These are phyloP conservation scores for Raphicerus campestris DNA, from an alignment of 2,113 vertebrate genomes.

Conservation along the genomic window DNA sequence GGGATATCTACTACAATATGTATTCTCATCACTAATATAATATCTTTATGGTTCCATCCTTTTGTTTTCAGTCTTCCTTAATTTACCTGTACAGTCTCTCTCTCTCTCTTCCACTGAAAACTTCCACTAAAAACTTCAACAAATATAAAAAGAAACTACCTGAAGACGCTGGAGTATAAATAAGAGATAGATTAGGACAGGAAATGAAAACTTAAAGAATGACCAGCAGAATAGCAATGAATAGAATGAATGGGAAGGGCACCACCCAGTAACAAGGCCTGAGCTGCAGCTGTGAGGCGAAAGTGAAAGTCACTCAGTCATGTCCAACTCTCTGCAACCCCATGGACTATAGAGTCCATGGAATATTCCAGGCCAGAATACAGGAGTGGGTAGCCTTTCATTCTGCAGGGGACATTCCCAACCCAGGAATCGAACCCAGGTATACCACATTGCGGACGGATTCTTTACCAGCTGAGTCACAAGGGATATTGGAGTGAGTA, in stretches of 20 bases:
- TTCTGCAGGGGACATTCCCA: background rate
- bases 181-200: background rate
- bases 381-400: background rate
- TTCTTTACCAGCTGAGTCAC: background rate
- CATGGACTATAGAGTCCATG: background rate
- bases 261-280: background rate
- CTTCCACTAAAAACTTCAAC: background rate
- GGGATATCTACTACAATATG: background rate
- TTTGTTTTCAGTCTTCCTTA: background rate
- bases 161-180: background rate
- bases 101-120: background rate
- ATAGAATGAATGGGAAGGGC: background rate
- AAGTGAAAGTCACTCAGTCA: background rate
- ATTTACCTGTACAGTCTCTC: background rate
- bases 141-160: background rate
- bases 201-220: slow-evolving; percentile 10
- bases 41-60: background rate
- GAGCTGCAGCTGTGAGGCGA: background rate
- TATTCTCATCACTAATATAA: background rate
- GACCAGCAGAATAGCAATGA: background rate
- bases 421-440: background rate
- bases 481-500: background rate
- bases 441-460: background rate
- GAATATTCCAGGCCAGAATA: background rate
- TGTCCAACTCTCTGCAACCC: background rate